Evolutionary conservation across 2,888 invertebrate species (phyloP).

Genomic region (Cacoxenus indagator): DNA sequence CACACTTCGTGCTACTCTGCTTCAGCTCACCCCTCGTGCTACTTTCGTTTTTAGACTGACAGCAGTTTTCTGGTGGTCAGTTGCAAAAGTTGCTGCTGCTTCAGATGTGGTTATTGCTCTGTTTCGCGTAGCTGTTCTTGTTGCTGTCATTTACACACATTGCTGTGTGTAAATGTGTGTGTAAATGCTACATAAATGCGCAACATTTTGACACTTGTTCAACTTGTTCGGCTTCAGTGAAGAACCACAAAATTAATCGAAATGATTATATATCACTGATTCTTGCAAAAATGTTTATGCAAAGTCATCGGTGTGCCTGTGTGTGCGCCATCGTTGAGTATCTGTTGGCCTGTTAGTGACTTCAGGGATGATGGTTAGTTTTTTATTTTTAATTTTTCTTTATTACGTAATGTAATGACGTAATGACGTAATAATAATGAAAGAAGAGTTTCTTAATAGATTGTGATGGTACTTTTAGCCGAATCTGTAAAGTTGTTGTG

Average conservation of each 20-base stretch:
- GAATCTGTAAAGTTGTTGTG: too few relatives aligned
- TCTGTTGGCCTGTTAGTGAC: background rate
- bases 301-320: background rate
- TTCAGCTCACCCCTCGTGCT: background rate
- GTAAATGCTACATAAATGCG: conserved; percentile 23
- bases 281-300: background rate
- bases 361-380: background rate
- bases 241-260: background rate
- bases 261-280: background rate
- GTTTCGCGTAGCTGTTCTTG: background rate
- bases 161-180: too few relatives aligned
- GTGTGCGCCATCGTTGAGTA: background rate
- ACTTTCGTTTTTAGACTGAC: background rate
- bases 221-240: background rate
- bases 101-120: too few relatives aligned
- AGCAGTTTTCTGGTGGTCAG: conserved; percentile 3
- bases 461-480: too few relatives aligned
- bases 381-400: too few relatives aligned
- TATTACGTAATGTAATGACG: too few relatives aligned
- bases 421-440: too few relatives aligned
- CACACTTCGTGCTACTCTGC: background rate
- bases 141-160: conserved; percentile 13
- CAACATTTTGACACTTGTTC: conserved; percentile 21
- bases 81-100: background rate
- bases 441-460: too few relatives aligned